Evolutionary conservation across 2,888 invertebrate genomes (phyloP).

Genomic region (Fissipunctia ypsillon): DNA sequence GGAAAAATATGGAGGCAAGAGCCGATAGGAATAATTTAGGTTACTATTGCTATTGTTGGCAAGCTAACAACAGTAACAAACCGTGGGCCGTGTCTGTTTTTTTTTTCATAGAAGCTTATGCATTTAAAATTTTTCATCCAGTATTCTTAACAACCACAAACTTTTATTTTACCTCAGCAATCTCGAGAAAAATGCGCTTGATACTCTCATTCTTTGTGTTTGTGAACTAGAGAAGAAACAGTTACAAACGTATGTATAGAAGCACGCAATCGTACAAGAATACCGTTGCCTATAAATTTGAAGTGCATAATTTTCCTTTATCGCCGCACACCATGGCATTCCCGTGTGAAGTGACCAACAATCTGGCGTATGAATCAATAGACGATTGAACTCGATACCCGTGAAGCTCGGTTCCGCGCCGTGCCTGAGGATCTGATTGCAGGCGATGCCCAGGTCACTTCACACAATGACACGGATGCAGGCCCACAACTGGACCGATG

Average conservation of each 20-base stretch:
- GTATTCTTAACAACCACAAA: slow-evolving; percentile 13
- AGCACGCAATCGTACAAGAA: slow-evolving; percentile 53
- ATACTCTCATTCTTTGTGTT: slow-evolving; percentile 19
- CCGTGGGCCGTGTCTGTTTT: slow-evolving; percentile 19
- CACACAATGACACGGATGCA: slow-evolving; percentile 78
- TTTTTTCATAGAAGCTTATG: slow-evolving; percentile 29
- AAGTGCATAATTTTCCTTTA: slow-evolving; percentile 58
- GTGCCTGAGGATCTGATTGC: slow-evolving; percentile 80
- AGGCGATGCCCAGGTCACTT: slow-evolving; percentile 75
- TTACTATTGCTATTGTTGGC: slow-evolving; percentile 32
- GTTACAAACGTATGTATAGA: slow-evolving; percentile 34
- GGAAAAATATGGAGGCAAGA: slow-evolving; percentile 19
- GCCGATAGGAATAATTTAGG: slow-evolving; percentile 15
- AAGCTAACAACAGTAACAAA: slow-evolving; percentile 35
- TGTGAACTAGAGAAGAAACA: slow-evolving; percentile 35
- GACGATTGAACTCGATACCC: slow-evolving; percentile 81
- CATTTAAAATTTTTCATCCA: slow-evolving; percentile 18
- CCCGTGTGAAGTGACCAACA: slow-evolving; percentile 68
- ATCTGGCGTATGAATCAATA: slow-evolving; percentile 56
- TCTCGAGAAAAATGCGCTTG: slow-evolving; percentile 1
- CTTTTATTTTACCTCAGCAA: slow-evolving; percentile 17
- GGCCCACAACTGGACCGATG: slow-evolving; percentile 68
- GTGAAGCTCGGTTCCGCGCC: slow-evolving; percentile 79
- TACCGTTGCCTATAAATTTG: slow-evolving; percentile 60
- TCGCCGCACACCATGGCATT: slow-evolving; percentile 61